Conservation (phyloP, 1,140 invertebrate species). For the Myzus persicae region DNA sequence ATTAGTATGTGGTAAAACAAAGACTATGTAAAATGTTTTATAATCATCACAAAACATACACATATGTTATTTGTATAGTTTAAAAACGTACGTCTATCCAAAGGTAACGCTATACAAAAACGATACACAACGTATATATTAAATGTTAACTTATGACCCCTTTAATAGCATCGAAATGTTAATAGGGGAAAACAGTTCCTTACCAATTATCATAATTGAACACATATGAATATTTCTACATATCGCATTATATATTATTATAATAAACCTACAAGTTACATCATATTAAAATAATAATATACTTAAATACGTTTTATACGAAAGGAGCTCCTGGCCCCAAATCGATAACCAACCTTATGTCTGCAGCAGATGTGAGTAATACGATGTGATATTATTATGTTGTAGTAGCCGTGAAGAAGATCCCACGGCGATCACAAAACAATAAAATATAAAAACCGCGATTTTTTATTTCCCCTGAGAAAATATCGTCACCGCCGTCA, state of each 20-base stretch:
- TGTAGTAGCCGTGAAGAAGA: neutral
- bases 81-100: neutral
- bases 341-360: neutral
- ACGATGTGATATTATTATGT: neutral
- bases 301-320: neutral
- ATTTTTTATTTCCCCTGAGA: neutral
- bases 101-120: neutral
- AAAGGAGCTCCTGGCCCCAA: neutral
- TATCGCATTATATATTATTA: neutral
- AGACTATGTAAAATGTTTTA: neutral
- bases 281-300: neutral
- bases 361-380: neutral
- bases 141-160: slow-evolving; percentile 20
- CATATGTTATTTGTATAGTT: neutral
- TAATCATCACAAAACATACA: neutral
- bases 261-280: neutral
- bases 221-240: neutral
- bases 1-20: neutral
- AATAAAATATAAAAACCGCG: neutral
- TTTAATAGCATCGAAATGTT: neutral
- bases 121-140: slow-evolving; percentile 31
- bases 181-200: slow-evolving; percentile 32
- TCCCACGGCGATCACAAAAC: neutral
- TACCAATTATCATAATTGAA: slow-evolving; percentile 21
- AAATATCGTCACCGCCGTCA: neutral